Percentiles rank a stretch among this genome's conserved stretches.
These are phyloP conservation scores for Corvus cornix DNA, from an alignment of 2,113 vertebrate genomes.

Conservation along the genomic window DNA sequence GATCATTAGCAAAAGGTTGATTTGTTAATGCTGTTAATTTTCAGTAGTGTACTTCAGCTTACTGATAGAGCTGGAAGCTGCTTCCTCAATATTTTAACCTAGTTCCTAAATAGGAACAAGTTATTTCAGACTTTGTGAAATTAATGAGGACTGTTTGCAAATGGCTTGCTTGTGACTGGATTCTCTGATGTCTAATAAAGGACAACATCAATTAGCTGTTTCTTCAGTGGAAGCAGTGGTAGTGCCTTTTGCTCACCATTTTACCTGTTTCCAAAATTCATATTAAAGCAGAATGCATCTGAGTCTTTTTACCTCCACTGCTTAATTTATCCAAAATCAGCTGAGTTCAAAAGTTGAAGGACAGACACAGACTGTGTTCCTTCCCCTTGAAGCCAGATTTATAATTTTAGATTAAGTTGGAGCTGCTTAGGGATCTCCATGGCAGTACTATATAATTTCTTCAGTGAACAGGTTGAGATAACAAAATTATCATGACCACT, in stretches of 20 bases:
- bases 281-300: background rate
- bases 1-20: background rate
- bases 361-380: background rate
- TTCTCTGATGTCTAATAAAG: conserved; percentile 6
- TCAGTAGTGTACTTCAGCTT: background rate
- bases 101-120: background rate
- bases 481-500: background rate
- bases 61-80: background rate
- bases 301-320: background rate
- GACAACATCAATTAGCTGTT: background rate
- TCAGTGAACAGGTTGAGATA: background rate
- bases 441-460: background rate
- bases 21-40: background rate
- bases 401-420: background rate
- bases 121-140: background rate
- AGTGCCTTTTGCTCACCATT: background rate
- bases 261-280: background rate
- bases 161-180: background rate
- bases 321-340: background rate
- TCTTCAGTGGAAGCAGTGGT: background rate
- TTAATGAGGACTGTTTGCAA: background rate
- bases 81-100: background rate
- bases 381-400: background rate
- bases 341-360: background rate
- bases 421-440: background rate